phyloP scores from a whole-genome alignment of 2,113 vertebrate species.

The Zosterops japonicus region DNA sequence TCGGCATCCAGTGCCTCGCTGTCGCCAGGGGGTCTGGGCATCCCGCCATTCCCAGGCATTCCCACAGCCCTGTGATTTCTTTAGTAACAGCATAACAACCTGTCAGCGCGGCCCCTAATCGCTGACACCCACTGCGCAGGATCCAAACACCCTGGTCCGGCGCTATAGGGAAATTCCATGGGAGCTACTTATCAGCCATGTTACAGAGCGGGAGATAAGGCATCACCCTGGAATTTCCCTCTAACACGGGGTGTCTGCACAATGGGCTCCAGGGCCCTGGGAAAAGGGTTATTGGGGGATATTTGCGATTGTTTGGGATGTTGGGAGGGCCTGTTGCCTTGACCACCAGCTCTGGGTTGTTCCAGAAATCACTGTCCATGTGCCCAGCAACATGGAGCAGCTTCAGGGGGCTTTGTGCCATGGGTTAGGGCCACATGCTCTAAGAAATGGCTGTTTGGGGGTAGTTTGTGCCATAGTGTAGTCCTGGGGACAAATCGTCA shows the following conservation, averaged over 20 bases:
- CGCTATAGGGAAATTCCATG: constrained; percentile 21
- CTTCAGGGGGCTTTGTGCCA: accelerated
- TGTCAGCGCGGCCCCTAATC: neutral
- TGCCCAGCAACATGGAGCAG: accelerated
- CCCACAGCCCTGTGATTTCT: neutral
- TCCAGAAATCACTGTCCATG: neutral
- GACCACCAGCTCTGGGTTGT: neutral
- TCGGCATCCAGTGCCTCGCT: neutral
- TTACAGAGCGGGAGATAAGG: neutral
- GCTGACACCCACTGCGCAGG: neutral
- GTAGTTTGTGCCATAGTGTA: neutral
- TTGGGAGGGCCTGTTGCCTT: neutral
- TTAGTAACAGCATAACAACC: neutral
- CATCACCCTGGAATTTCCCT: neutral
- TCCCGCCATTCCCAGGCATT: neutral
- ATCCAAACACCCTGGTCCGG: neutral
- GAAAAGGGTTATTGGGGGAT: neutral
- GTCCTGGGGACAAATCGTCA: neutral
- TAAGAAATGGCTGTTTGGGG: neutral
- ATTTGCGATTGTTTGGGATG: neutral
- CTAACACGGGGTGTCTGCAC: accelerated
- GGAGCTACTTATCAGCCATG: neutral
- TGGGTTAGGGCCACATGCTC: neutral
- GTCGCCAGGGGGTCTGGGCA: neutral
- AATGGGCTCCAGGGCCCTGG: accelerated